A percentile compares a stretch with the other conserved stretches of the same genome.
phyloP scores from a whole-genome alignment of 2,797 vertebrate genomes.

The Acestrorhynchus altus region DNA sequence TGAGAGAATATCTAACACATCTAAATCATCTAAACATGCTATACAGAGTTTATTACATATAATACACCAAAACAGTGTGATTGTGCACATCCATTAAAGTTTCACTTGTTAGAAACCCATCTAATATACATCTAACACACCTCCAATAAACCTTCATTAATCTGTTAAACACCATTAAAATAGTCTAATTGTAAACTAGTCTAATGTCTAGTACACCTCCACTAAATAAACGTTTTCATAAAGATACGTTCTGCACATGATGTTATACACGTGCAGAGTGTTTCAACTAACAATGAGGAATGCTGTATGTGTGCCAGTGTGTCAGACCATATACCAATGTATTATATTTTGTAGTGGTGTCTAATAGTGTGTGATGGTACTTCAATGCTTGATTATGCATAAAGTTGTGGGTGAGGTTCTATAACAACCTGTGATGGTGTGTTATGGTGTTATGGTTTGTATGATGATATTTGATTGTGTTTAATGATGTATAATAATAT shows the following conservation, averaged over 20 bases:
- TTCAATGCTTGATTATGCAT: not conserved
- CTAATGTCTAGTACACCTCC: no score
- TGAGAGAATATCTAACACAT: conserved; percentile 70
- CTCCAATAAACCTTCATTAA: no score
- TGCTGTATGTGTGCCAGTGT: not conserved
- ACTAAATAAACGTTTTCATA: no score
- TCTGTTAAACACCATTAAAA: no score
- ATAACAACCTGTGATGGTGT: not conserved
- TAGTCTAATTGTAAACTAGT: no score
- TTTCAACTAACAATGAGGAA: not conserved
- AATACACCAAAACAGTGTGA: not conserved
- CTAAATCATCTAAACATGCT: not conserved
- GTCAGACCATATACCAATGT: no score
- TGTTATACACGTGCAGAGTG: not conserved
- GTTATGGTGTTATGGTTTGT: not conserved
- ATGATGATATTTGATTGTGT: no score
- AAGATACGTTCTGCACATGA: no score
- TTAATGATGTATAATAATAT: no score
- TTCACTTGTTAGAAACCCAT: no score
- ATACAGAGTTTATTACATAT: not conserved
- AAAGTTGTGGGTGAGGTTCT: not conserved
- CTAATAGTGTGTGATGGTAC: not conserved
- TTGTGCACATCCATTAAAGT: no score
- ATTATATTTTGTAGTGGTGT: not conserved
- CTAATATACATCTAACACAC: no score